Base-by-base conservation (phyloP, 2,113 vertebrate genomes). In the Xiphorhynchus elegans region DNA sequence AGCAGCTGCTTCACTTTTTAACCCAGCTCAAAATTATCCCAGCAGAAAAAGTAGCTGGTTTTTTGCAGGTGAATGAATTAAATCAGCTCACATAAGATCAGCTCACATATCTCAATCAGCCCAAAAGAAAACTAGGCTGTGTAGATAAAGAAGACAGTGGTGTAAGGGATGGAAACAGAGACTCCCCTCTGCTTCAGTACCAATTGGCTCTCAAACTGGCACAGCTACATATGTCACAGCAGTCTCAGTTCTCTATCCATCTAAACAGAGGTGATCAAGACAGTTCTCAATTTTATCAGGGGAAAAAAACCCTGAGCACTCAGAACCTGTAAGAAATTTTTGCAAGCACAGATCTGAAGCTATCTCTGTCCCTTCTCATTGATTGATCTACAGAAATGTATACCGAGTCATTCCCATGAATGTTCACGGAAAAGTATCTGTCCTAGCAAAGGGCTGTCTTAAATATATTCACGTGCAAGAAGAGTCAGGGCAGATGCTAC, bases 21-120 rank as follows among this genome's bases (percentile, higher is more conserved):
- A 81, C 28, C 4, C 37, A 35, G 13, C 31, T 78, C 17, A 75
- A 53, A 87, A 44, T 63, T 4, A 78, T 12, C 28, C 62, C 24
- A 75, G 39, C 5, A 56, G 33, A 44, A 84, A 70, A 70, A 4
- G 6, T 33, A 29, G 13, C 5, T 4, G 6, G 7, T 58, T 60
- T 39, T 53, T 24, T 55, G 7, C 8, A n/a, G 17, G 17, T 21
- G 13, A 70, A 67, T 16, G 3, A 47, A 44, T 76, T 44, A 68
- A 68, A 50, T 40, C 15, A 59, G 14, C 19, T 78, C 31, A 21
- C 1, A 0, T 23, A 26, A 66, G 5, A 8, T 87, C 64, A 62
- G 44, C 26, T 74, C 19, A 31, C 2, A 1, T 13, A 24, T 35
- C 39, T 91, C 0, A 0, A 17, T n/a, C 55, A 78, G 9, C 23